A percentile compares a stretch with the other conserved stretches of the same genome.
Evolutionary conservation across 1,140 invertebrate genomes (phyloP).

Genomic region (Lasaia peninsularis): DNA sequence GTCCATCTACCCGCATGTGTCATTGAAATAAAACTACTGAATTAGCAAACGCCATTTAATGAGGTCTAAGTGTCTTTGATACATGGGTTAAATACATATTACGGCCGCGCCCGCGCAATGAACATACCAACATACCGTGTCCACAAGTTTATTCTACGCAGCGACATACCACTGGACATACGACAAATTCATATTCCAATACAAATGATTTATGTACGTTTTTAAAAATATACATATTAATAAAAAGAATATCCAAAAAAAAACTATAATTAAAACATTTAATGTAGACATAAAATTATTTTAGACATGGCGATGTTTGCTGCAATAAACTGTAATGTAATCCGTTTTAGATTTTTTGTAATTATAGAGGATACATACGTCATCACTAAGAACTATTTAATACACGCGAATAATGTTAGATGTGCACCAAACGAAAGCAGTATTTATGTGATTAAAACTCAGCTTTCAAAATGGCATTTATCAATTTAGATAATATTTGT

Average conservation of each 20-base stretch:
- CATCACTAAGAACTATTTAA: too few relatives aligned
- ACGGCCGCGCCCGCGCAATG: constrained; percentile 42
- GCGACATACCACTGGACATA: constrained; percentile 6
- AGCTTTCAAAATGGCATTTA: too few relatives aligned
- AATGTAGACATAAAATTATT: background rate
- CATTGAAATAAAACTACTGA: constrained; percentile 64
- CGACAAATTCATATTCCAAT: background rate
- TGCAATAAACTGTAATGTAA: too few relatives aligned
- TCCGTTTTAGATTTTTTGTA: too few relatives aligned
- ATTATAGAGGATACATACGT: too few relatives aligned
- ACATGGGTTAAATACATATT: constrained; percentile 46
- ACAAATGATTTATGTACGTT: background rate
- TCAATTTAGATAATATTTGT: too few relatives aligned
- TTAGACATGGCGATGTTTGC: background rate
- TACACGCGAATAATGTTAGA: too few relatives aligned
- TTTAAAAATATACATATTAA: constrained; percentile 2
- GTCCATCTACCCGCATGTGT: constrained; percentile 43
- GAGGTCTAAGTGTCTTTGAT: constrained; percentile 64
- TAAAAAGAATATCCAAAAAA: background rate
- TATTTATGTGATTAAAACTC: too few relatives aligned
- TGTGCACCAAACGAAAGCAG: too few relatives aligned
- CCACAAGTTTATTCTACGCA: constrained; percentile 6
- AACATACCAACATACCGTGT: constrained; percentile 64
- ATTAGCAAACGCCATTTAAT: constrained; percentile 67
- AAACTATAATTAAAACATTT: background rate